Base-by-base conservation (phyloP, 2,113 vertebrate species). In the Otolemur garnettii region DNA sequence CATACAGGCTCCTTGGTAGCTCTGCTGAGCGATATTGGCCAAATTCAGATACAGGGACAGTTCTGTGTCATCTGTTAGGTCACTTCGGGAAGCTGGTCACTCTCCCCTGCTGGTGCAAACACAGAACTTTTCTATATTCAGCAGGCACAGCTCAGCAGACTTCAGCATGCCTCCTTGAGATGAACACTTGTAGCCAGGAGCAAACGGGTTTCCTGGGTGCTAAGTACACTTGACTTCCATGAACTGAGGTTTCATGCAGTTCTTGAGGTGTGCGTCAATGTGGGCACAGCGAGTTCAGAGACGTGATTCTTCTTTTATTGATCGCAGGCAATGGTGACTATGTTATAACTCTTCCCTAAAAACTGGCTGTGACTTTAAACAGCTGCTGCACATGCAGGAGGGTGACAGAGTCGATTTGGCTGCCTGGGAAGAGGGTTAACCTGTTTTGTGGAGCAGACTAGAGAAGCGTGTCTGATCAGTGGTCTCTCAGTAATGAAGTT, bases 311-410 rank as follows among this genome's bases (percentile, higher is more conserved):
- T 55, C 93, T 96, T 95, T 91, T 97, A 93, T 97, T 0, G 30
- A 96, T 98, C 92, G 69, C 60, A 28, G 53, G 64, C 84, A 71
- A 97, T 98, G 95, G 91, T 33, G 91, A 88, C 84, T 87, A 93
- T 93, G 85, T 66, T 95, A 55, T 87, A 84, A 92, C 77, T 96
- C 89, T 96, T 91, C 64, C 97, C 96, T 96, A 96, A 96, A 96
- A 98, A 83, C 82, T 82, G 64, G 13, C 62, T 59, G 93, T 93
- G 96, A 96, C 97, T 98, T 98, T 93, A 83, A 98, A 64, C 90
- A 97, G 97, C 97, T 97, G 94, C 90, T 38, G n/a, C 93, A 68
- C 91, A 83, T 4, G 57, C 64, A 81, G 93, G 87, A 72, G 8
- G 68, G 68, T 96, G 97, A 95, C 96, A 87, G 68, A 97, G 88